Conservation (phyloP, 2,113 vertebrate genomes). For the Poeciliopsis retropinna region DNA sequence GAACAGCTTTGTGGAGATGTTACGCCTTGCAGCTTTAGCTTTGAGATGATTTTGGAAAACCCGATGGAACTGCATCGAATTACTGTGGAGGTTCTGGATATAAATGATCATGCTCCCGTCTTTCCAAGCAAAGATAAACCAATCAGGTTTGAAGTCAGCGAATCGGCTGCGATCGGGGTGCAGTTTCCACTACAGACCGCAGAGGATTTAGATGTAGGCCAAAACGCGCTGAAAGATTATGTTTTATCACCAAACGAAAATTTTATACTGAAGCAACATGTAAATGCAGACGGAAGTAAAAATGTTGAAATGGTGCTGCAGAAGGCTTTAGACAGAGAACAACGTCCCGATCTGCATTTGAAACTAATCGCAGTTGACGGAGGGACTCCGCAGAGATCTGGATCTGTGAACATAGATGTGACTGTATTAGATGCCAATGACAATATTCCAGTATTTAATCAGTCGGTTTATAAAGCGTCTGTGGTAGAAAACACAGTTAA, state of each 20-base stretch:
- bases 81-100: slow-evolving; percentile 61
- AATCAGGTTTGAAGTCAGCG: slow-evolving; percentile 58
- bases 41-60: slow-evolving; percentile 73
- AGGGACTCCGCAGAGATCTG: slow-evolving; percentile 61
- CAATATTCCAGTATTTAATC: slow-evolving; percentile 44
- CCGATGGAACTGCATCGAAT: slow-evolving; percentile 67
- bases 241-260: slow-evolving; percentile 45
- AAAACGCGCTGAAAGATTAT: slow-evolving; percentile 40
- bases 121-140: slow-evolving; percentile 42
- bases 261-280: slow-evolving; percentile 56
- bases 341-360: slow-evolving; percentile 32
- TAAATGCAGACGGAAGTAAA: slow-evolving; percentile 28
- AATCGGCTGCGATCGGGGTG: slow-evolving; percentile 22
- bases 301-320: slow-evolving; percentile 69
- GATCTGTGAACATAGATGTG: slow-evolving; percentile 61
- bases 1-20: slow-evolving; percentile 68
- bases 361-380: slow-evolving; percentile 67
- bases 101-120: slow-evolving; percentile 63
- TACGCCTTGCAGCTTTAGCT: slow-evolving; percentile 66
- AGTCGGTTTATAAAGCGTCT: slow-evolving; percentile 45
- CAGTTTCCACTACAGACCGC: slow-evolving; percentile 54
- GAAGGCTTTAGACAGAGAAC: slow-evolving; percentile 71
- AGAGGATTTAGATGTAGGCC: slow-evolving; percentile 49
- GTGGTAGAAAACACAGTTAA: slow-evolving; percentile 14
- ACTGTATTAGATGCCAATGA: slow-evolving; percentile 60